A percentile compares a stretch with the other conserved stretches of the same genome.
phyloP scores from a whole-genome alignment of 2,113 vertebrate genomes.

The Chaetorhynchus papuensis region DNA sequence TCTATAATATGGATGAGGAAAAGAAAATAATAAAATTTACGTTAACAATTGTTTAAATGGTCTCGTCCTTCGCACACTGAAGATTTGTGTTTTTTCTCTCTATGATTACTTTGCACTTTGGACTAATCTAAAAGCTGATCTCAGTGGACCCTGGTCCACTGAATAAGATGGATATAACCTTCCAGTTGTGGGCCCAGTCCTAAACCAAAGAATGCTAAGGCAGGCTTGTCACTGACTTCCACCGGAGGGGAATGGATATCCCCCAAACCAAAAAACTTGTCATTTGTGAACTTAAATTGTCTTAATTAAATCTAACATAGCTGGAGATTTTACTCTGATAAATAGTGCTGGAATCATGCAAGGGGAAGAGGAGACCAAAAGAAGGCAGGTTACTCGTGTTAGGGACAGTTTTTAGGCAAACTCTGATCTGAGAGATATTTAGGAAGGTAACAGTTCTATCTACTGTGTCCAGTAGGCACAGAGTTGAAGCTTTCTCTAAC shows the following conservation, averaged over 20 bases:
- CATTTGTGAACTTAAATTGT: neutral
- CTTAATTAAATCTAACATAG: neutral
- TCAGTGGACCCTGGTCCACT: neutral
- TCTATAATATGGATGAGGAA: neutral
- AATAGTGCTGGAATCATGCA: neutral
- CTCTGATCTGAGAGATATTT: neutral
- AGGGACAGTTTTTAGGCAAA: neutral
- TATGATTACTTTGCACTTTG: neutral
- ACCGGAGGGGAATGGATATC: fast-evolving
- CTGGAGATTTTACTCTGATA: neutral
- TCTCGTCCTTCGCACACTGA: neutral
- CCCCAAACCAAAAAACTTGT: neutral
- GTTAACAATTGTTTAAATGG: neutral
- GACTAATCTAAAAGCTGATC: neutral
- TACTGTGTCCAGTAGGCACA: neutral
- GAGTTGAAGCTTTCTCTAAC: neutral
- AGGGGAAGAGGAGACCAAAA: neutral
- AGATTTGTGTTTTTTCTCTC: neutral
- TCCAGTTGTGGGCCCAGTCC: too few species aligned
- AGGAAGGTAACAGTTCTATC: neutral
- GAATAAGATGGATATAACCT: neutral
- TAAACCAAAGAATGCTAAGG: neutral
- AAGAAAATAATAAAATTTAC: neutral
- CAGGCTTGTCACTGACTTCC: neutral
- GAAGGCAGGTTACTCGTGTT: neutral